These are phyloP conservation scores for Phenganax marumi DNA, from an alignment of 92 coral and sea anemone genomes.

Conservation along the genomic window DNA sequence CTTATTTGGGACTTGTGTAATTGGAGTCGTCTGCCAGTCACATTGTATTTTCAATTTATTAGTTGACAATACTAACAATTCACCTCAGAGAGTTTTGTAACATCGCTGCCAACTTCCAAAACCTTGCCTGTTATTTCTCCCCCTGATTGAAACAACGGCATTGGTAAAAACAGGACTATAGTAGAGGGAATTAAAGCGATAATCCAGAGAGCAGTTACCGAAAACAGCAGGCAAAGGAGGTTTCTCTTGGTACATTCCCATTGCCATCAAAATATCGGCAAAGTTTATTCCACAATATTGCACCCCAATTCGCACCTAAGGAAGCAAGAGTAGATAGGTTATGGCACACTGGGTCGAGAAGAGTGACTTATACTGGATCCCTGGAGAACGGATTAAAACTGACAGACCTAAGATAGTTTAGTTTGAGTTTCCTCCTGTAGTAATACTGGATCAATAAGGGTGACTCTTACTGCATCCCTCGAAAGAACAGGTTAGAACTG, in stretches of 20 bases:
- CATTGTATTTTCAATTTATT: too few relatives aligned
- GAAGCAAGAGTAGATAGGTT: neutral
- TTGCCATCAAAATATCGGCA: conserved; percentile 82
- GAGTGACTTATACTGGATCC: neutral
- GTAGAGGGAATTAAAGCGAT: too few relatives aligned
- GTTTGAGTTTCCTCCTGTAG: too few relatives aligned
- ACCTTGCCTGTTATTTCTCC: conserved; percentile 84
- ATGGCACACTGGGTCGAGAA: neutral
- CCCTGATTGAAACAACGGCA: conserved; percentile 45
- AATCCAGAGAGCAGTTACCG: conserved; percentile 48
- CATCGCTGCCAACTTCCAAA: conserved; percentile 79
- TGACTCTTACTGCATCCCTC: neutral
- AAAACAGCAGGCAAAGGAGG: conserved; percentile 80
- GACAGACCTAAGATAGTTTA: too few relatives aligned
- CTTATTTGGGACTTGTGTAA: neutral
- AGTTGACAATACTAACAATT: neutral
- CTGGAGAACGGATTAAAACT: too few relatives aligned
- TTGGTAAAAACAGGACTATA: neutral
- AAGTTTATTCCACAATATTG: conserved; percentile 89
- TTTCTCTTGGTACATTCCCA: conserved; percentile 90
- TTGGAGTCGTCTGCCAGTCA: neutral
- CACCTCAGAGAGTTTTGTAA: conserved; percentile 77
- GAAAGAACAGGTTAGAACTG: neutral
- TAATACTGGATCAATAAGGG: neutral
- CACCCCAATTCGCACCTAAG: conserved; percentile 83